Conservation (phyloP, 2,888 invertebrate species). For the Conchocele bisecta region DNA sequence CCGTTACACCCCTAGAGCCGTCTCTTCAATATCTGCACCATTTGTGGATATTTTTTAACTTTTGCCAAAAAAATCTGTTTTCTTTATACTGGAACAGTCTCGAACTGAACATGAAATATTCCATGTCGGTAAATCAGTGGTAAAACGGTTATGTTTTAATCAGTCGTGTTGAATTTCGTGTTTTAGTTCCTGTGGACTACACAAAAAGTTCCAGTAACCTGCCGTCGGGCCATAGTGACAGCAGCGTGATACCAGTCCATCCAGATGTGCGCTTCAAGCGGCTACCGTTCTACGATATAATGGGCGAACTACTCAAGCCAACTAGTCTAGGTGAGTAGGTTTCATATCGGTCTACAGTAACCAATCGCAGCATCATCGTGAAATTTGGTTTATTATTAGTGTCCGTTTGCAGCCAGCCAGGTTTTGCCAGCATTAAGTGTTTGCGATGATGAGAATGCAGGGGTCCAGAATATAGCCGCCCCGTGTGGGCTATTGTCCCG, state of each 20-base stretch:
- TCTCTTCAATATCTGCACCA: too few species aligned
- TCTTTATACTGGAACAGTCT: too few species aligned
- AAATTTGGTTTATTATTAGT: background rate
- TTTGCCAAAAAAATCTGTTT: too few species aligned
- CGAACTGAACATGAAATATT: too few species aligned
- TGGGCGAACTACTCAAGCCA: conserved; percentile 94
- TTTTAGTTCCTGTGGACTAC: conserved; percentile 48
- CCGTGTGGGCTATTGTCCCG: background rate
- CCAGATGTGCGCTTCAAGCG: conserved; percentile 96
- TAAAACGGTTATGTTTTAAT: background rate
- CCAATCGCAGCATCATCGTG: too few species aligned
- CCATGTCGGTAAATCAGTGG: background rate
- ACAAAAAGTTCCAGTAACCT: conserved; percentile 23
- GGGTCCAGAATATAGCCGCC: conserved; percentile 2
- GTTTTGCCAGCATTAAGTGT: too few species aligned
- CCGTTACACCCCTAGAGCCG: too few species aligned
- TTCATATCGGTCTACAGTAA: too few species aligned
- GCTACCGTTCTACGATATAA: conserved; percentile 95
- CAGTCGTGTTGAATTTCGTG: too few species aligned
- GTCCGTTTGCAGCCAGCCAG: background rate
- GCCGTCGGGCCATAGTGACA: conserved; percentile 13
- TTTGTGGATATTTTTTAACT: too few species aligned
- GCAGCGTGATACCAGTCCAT: conserved; percentile 87
- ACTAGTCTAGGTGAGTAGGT: conserved; percentile 88
- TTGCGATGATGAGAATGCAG: conserved; percentile 11